A percentile compares a stretch with the other conserved stretches of the same genome.
These are phyloP conservation scores for Girardia tigrina DNA, from an alignment of 2,888 invertebrate genomes.

Conservation along the genomic window DNA sequence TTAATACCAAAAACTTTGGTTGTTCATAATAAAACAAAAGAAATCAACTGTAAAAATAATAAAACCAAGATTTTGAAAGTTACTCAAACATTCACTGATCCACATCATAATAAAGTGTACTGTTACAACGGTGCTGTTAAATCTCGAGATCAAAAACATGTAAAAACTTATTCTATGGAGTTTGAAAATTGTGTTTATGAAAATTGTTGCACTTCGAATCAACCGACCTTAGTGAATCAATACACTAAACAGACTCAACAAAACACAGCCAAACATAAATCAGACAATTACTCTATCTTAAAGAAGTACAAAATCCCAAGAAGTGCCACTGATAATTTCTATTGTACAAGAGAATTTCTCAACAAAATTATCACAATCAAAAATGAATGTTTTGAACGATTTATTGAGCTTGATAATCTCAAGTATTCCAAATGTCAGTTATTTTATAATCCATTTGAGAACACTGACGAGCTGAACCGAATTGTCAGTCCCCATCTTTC, in stretches of 20 bases:
- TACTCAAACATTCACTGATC: no score
- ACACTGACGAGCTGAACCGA: not conserved
- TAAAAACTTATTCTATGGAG: not conserved
- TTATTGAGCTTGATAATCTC: not conserved
- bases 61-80: no score
- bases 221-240: not conserved
- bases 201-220: not conserved
- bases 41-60: not conserved
- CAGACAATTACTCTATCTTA: not conserved
- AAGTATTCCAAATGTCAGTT: conserved; percentile 9
- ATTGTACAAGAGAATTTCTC: conserved; percentile 1
- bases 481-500: not conserved
- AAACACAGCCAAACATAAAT: not conserved
- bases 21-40: not conserved
- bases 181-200: not conserved
- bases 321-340: conserved; percentile 6
- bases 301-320: not conserved
- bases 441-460: conserved; percentile 11
- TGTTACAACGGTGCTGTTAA: not conserved
- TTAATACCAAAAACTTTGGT: not conserved
- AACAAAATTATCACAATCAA: not conserved
- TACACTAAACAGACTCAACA: not conserved
- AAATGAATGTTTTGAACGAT: conserved; percentile 2
- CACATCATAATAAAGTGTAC: not conserved
- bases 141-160: not conserved